phyloP scores from a whole-genome alignment of 1,140 invertebrate species.

The Nixonia krombeini region DNA sequence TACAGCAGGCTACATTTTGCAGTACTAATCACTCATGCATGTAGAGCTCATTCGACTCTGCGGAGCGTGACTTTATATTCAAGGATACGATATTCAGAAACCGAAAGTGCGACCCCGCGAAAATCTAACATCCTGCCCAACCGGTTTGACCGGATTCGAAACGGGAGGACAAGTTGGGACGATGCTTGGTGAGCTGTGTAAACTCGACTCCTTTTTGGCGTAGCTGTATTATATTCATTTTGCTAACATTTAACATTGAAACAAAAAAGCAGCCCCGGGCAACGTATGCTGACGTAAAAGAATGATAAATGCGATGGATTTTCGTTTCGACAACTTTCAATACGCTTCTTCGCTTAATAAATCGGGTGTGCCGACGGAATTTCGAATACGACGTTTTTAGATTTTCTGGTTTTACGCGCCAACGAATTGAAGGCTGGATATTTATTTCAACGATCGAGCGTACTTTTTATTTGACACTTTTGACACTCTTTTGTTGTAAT shows the following conservation, averaged over 20 bases:
- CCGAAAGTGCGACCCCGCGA: conserved; percentile 73
- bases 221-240: conserved; percentile 53
- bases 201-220: conserved; percentile 66
- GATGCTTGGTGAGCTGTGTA: conserved; percentile 63
- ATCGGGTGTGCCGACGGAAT: no score
- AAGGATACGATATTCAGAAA: conserved; percentile 71
- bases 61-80: conserved; percentile 59
- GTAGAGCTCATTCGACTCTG: conserved; percentile 52
- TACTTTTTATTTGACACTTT: no score
- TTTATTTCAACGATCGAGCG: no score
- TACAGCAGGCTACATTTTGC: conserved; percentile 45
- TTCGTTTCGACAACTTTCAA: conserved; percentile 29
- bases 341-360: no score
- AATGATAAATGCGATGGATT: conserved; percentile 39
- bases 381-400: neutral
- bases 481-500: no score
- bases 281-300: conserved; percentile 27
- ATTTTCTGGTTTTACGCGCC: no score
- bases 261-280: conserved; percentile 44
- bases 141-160: conserved; percentile 72
- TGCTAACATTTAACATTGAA: conserved; percentile 48
- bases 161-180: conserved; percentile 52
- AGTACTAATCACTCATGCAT: conserved; percentile 50
- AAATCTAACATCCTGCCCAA: conserved; percentile 72
- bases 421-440: no score